Evolutionary conservation across 1,140 invertebrate species (phyloP).

Genomic region (Drosophila littoralis): DNA sequence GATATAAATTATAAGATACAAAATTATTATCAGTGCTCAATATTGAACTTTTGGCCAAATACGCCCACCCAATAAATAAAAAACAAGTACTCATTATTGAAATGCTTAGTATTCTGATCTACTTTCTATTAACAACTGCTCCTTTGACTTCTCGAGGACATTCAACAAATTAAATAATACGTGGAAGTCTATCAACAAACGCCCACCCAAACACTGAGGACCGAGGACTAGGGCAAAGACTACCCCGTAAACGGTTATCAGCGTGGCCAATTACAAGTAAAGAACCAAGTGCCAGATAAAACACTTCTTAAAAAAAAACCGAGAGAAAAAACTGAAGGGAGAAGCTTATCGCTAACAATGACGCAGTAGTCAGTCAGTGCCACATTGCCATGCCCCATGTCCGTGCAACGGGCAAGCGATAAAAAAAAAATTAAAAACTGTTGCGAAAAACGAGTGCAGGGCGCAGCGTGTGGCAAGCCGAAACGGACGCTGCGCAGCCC

Average conservation of each 20-base stretch:
- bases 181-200: conserved; percentile 25
- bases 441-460: conserved; percentile 50
- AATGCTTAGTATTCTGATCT: too few relatives aligned
- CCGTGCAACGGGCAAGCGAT: not conserved
- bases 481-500: not conserved
- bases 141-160: not conserved
- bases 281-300: conserved; percentile 75
- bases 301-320: conserved; percentile 54
- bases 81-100: too few relatives aligned
- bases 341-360: conserved; percentile 28
- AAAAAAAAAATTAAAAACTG: conserved; percentile 25
- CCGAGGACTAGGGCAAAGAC: not conserved
- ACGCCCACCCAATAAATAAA: too few relatives aligned
- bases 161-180: conserved; percentile 9
- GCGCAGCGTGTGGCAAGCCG: conserved; percentile 39
- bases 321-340: conserved; percentile 16
- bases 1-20: too few relatives aligned
- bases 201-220: conserved; percentile 37
- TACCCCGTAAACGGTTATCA: conserved; percentile 51
- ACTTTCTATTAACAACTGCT: not conserved
- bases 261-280: conserved; percentile 70
- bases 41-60: too few relatives aligned
- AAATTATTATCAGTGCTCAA: too few relatives aligned
- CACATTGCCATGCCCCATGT: conserved; percentile 3
- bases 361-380: conserved; percentile 43